Base-by-base conservation (phyloP, 2,797 vertebrate genomes). In the Anableps anableps region DNA sequence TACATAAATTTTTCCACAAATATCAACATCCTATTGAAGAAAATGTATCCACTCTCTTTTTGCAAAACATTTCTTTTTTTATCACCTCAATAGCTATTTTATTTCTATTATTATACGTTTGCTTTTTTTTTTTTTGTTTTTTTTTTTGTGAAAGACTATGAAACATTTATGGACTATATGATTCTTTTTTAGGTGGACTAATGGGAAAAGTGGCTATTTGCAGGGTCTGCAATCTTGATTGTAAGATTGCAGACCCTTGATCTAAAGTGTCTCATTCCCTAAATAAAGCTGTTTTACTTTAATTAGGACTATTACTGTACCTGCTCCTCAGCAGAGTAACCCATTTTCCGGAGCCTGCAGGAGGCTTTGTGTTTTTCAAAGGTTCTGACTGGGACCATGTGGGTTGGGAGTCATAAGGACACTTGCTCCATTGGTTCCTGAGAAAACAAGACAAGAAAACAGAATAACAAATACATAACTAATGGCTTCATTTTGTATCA, bases 321-420 rank as follows among this genome's bases (percentile, higher is more conserved):
- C 97, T 97, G 95, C 80, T 99, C 98, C 83, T 97, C 95, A 7
- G 93, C 91, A 0, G 95, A 94, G 88, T 99, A 99, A 31, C 96
- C 97, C 94, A 97, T 94, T 81, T 93, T 95, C 13, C 87, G 89
- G 48, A 97, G 95, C 55, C 90, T 92, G 83, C 98, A 99, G 11
- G 94, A 94, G 1, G 90, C 84, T 79, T 95, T 89, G 88, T 99
- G 98, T 83, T 90, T 96, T 81, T 97, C 96, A 93, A 99, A 91
- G 82, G 94, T 97, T 4, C 95, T 91, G 14, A 79, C 87, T 0
- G 97, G 96, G 76, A 98, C 96, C n/a, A 88, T 95, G 93, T 99
- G 98, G 83, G n/a, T n/a, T 95, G 88, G 16, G 85, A 87, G 82
- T 99, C 96, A n/a, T 95, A 96, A 0, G 97, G 97, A 72, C 98